Percentiles rank a stretch among this genome's conserved stretches.
Evolutionary conservation across 1,140 invertebrate genomes (phyloP).

Genomic region (Zaprionus capensis): DNA sequence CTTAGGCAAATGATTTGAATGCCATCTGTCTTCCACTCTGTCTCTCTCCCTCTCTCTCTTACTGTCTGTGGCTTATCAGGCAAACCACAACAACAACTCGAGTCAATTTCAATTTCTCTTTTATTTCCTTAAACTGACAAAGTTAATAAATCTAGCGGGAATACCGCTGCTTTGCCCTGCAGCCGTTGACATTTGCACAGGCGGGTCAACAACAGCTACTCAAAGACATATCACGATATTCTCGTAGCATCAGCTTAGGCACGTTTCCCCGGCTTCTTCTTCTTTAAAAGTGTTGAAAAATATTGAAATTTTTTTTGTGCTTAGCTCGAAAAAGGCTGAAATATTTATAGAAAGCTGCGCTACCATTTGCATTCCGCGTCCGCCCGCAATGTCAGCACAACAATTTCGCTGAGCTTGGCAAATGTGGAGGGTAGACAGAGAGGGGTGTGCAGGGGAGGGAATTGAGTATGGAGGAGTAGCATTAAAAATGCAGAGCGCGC

Average conservation of each 20-base stretch:
- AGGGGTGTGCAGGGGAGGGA: neutral
- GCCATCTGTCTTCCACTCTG: slow-evolving; percentile 23
- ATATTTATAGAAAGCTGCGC: slow-evolving; percentile 13
- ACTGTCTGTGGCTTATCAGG: slow-evolving; percentile 34
- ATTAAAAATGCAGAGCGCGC: slow-evolving; percentile 69
- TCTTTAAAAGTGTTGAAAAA: slow-evolving; percentile 29
- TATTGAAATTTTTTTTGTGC: slow-evolving; percentile 3
- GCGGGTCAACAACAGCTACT: slow-evolving; percentile 19
- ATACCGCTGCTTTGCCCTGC: slow-evolving; percentile 33
- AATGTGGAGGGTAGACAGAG: neutral
- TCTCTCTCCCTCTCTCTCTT: neutral
- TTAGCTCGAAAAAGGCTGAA: neutral
- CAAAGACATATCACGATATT: slow-evolving; percentile 24
- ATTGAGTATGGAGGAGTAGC: neutral
- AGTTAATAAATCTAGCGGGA: slow-evolving; percentile 66
- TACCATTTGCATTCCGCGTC: neutral
- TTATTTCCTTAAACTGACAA: slow-evolving; percentile 44
- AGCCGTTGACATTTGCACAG: slow-evolving; percentile 51
- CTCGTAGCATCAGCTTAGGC: slow-evolving; percentile 2
- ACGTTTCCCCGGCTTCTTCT: slow-evolving; percentile 13
- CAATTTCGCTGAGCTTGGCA: neutral
- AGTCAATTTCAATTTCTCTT: slow-evolving; percentile 43
- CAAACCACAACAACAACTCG: slow-evolving; percentile 13
- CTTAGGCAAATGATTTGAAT: neutral
- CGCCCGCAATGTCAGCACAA: slow-evolving; percentile 19